Percentiles rank a stretch among this genome's conserved stretches.
Conservation (phyloP, 2,888 invertebrate genomes). For the Eutolmus rufibarbis region DNA sequence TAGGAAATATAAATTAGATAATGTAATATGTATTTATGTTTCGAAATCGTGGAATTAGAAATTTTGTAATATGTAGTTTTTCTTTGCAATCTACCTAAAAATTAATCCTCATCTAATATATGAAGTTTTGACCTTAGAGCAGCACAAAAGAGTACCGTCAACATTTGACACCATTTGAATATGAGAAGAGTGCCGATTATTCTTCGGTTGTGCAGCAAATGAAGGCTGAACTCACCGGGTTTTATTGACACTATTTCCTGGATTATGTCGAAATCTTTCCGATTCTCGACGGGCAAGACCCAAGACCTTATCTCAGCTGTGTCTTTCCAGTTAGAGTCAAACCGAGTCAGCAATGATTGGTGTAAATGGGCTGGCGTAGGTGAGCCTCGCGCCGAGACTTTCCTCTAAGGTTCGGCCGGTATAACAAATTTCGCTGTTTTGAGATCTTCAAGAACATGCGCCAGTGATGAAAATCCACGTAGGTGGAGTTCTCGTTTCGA, state of each 20-base stretch:
- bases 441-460: slow-evolving; percentile 9
- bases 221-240: neutral
- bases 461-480: neutral
- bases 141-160: neutral
- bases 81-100: too few relatives aligned
- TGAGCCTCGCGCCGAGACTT: neutral
- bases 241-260: slow-evolving; percentile 27
- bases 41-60: neutral
- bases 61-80: neutral
- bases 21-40: too few relatives aligned
- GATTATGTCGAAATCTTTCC: slow-evolving; percentile 22
- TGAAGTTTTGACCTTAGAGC: neutral
- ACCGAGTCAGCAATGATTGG: neutral
- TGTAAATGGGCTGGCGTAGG: slow-evolving; percentile 14
- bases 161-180: neutral
- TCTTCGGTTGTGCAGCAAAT: neutral
- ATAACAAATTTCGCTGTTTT: slow-evolving; percentile 2
- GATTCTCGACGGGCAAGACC: neutral
- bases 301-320: neutral
- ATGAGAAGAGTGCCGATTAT: neutral
- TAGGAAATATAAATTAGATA: too few relatives aligned
- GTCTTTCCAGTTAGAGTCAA: neutral
- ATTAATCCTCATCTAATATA: neutral
- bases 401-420: neutral
- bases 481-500: slow-evolving; percentile 2